phyloP scores from a whole-genome alignment of 2,797 vertebrate genomes.

The Ibycter americanus region DNA sequence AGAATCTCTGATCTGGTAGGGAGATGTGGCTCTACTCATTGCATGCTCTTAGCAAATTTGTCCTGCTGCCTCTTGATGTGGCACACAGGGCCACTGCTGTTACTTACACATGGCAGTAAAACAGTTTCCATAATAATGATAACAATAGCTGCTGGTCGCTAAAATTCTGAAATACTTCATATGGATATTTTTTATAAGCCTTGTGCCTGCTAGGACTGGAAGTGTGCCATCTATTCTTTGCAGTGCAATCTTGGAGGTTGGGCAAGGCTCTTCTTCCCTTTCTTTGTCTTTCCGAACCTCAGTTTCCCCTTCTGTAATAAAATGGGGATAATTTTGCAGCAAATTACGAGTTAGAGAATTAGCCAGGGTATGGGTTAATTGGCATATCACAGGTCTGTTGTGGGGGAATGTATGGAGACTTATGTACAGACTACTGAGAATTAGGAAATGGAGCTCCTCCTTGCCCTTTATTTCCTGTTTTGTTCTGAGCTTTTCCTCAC shows the following conservation, averaged over 20 bases:
- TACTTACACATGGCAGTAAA: background rate
- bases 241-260: background rate
- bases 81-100: background rate
- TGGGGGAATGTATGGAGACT: background rate
- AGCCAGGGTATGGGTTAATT: background rate
- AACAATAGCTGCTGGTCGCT: rapidly evolving
- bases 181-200: background rate
- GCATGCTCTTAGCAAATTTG: background rate
- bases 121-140: background rate
- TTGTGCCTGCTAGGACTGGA: background rate
- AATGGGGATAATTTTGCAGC: background rate
- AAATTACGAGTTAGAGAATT: background rate
- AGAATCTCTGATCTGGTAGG: background rate
- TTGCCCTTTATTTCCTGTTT: background rate
- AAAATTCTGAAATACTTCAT: background rate
- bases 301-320: background rate
- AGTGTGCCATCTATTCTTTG: background rate
- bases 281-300: background rate
- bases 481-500: background rate
- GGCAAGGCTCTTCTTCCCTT: background rate
- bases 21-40: background rate
- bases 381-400: background rate
- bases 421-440: background rate
- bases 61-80: background rate
- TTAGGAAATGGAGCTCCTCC: background rate